Conservation (phyloP, 2,797 vertebrate species). For the Tachyglossus aculeatus region DNA sequence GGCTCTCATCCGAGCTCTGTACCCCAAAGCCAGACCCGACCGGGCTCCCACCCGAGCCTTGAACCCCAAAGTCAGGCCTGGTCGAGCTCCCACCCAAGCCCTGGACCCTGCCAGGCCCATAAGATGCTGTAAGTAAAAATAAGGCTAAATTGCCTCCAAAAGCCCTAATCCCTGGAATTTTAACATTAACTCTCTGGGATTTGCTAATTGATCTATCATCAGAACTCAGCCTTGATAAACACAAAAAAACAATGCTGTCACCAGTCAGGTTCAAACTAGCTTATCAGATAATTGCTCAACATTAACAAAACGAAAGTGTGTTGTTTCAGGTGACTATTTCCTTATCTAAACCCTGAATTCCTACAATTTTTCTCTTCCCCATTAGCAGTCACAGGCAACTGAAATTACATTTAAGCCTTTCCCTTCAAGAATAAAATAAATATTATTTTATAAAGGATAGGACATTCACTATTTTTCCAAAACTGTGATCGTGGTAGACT, state of each 20-base stretch:
- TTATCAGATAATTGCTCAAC: slow-evolving; percentile 20
- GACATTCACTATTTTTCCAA: too few species aligned
- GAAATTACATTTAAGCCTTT: slow-evolving; percentile 2
- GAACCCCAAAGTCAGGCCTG: too few species aligned
- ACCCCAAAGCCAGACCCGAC: too few species aligned
- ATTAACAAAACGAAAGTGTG: slow-evolving; percentile 46
- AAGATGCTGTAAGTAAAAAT: too few species aligned
- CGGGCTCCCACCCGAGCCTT: too few species aligned
- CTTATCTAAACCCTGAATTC: slow-evolving; percentile 47
- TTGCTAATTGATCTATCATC: slow-evolving; percentile 34
- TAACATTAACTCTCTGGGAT: slow-evolving; percentile 37
- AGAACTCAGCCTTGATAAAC: not conserved
- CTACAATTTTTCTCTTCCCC: slow-evolving; percentile 16
- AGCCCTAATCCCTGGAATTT: too few species aligned
- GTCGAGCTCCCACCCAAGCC: too few species aligned
- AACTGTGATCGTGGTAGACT: too few species aligned
- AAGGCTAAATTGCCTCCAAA: too few species aligned
- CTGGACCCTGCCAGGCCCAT: too few species aligned
- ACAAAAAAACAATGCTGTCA: slow-evolving; percentile 7
- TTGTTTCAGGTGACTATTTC: slow-evolving; percentile 45
- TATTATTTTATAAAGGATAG: not conserved
- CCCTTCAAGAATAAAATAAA: not conserved
- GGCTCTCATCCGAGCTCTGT: too few species aligned
- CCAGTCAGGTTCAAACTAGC: slow-evolving; percentile 47
- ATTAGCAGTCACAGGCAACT: slow-evolving; percentile 46